Evolutionary conservation across 37 sponge, comb jelly and placozoan species (phyloP).

Genomic region (Haliclona indistincta): DNA sequence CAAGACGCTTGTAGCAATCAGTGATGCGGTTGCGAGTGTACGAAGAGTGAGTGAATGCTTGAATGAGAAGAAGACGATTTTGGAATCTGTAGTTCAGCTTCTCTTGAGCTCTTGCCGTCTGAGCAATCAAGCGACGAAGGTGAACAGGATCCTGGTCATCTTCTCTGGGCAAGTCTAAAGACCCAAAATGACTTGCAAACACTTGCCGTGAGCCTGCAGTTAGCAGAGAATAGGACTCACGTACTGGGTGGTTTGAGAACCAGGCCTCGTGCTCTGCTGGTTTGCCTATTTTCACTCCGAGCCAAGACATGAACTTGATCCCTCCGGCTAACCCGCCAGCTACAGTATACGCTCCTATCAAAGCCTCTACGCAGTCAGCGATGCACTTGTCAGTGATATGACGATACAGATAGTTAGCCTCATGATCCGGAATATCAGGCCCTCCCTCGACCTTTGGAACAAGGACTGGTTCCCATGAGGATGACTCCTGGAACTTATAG

Average conservation of each 20-base stretch:
- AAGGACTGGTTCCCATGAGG: no score
- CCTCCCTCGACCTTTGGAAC: no score
- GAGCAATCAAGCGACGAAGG: not conserved
- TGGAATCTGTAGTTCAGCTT: conserved; percentile 67
- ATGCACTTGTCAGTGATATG: conserved; percentile 80
- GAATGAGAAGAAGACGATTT: conserved; percentile 66
- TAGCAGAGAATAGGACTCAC: not conserved
- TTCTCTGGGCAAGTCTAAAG: not conserved
- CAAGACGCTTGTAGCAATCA: conserved; percentile 94
- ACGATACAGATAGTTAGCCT: no score
- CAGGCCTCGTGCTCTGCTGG: not conserved
- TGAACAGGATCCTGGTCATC: not conserved
- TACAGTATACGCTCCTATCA: conserved; percentile 83
- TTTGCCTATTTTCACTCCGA: conserved; percentile 41
- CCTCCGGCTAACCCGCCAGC: conserved; percentile 79
- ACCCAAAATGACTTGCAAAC: not conserved
- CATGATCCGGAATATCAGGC: no score
- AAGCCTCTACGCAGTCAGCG: conserved; percentile 92
- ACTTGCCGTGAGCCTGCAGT: not conserved
- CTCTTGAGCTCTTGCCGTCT: not conserved
- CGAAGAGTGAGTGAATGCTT: conserved; percentile 94
- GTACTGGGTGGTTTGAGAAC: not conserved
- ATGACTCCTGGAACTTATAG: no score
- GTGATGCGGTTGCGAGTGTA: conserved; percentile 80
- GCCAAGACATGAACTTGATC: conserved; percentile 71